Percentiles rank a stretch among this genome's conserved stretches.
phyloP scores from a whole-genome alignment of 2,797 vertebrate genomes.

The Coregonus ussuriensis region DNA sequence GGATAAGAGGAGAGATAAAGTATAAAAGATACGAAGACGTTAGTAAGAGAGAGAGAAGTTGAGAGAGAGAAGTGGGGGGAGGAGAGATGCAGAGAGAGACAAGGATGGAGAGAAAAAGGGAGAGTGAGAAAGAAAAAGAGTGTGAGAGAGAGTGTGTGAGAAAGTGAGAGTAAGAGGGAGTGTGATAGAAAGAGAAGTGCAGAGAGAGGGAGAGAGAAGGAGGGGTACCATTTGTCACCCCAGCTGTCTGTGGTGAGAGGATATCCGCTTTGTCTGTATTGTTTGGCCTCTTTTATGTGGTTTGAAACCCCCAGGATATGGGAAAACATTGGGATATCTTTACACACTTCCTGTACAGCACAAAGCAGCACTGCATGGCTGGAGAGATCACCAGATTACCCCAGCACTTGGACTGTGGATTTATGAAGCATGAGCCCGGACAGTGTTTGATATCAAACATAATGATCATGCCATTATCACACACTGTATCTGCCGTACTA shows the following conservation, averaged over 20 bases:
- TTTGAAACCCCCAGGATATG: slow-evolving; percentile 50
- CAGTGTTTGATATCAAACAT: neutral
- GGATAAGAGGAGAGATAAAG: neutral
- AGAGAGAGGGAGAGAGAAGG: slow-evolving; percentile 12
- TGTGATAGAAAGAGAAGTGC: slow-evolving; percentile 34
- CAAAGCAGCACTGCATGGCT: slow-evolving; percentile 47
- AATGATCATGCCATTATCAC: slow-evolving; percentile 1
- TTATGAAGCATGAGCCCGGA: slow-evolving; percentile 40
- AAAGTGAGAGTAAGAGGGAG: neutral
- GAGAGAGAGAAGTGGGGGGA: too few relatives aligned
- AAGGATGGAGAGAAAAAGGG: neutral
- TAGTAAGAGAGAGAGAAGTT: neutral
- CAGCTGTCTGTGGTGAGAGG: slow-evolving; percentile 58
- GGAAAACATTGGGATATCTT: slow-evolving; percentile 45
- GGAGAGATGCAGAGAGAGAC: neutral
- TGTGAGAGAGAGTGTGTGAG: slow-evolving; percentile 9
- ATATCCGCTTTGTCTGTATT: slow-evolving; percentile 53
- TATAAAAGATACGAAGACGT: neutral
- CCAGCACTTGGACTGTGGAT: slow-evolving; percentile 23
- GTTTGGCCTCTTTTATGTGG: slow-evolving; percentile 59
- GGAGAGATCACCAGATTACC: slow-evolving; percentile 57
- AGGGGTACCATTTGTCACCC: slow-evolving; percentile 47
- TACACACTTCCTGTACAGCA: slow-evolving; percentile 55
- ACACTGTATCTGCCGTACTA: neutral
- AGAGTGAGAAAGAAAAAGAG: slow-evolving; percentile 11